Conservation (phyloP, 2,113 vertebrate genomes). For the Brienomyrus longianalis region DNA sequence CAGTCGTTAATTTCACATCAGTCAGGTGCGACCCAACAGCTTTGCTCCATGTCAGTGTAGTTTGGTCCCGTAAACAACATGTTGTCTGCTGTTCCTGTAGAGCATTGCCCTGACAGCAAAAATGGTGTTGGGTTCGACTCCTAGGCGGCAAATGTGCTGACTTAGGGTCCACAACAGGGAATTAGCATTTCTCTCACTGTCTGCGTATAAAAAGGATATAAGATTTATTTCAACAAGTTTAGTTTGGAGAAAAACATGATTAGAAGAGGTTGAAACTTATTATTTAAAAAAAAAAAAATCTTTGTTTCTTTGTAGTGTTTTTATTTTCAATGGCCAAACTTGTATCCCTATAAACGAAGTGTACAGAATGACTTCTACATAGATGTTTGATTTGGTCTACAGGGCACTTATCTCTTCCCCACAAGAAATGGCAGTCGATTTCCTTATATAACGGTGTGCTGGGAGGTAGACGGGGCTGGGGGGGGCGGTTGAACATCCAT, state of each 20-base stretch:
- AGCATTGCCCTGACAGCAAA: neutral
- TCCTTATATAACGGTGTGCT: neutral
- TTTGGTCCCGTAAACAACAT: neutral
- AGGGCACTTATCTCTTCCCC: neutral
- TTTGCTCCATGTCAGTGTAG: neutral
- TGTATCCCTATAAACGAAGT: neutral
- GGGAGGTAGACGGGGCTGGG: neutral
- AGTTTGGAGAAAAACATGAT: neutral
- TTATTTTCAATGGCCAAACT: neutral
- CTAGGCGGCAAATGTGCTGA: neutral
- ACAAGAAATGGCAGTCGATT: neutral
- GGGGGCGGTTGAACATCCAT: too few relatives aligned
- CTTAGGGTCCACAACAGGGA: neutral
- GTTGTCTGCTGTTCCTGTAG: neutral
- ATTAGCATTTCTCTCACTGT: neutral
- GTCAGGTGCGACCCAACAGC: neutral
- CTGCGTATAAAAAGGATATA: neutral
- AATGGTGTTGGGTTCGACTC: neutral
- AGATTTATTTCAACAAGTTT: neutral
- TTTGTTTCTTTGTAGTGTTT: neutral
- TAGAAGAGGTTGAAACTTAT: neutral
- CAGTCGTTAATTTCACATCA: neutral
- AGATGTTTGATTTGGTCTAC: neutral
- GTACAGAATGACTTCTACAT: neutral
- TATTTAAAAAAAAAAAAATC: too few relatives aligned